Evolutionary conservation across 2,113 vertebrate species (phyloP), one percentile per base, ranked within the genome.

Genomic region (Cryptotis parvus): DNA sequence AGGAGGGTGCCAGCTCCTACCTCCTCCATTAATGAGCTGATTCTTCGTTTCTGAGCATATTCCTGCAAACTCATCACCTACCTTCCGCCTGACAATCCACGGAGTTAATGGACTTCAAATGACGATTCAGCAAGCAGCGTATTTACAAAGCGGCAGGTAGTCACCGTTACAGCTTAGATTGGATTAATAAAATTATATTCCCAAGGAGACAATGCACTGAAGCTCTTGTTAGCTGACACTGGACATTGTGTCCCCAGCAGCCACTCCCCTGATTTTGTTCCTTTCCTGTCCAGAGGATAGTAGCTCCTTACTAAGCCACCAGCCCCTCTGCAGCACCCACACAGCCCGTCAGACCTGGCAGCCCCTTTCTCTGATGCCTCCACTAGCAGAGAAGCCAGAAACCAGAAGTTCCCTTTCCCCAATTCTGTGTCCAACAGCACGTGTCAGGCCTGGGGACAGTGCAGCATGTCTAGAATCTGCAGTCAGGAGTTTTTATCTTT

Each of bases 121-220:
- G 75, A 52, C 76, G 95, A 65, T 65, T 96, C 93, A 92, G 87
- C 72, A 79, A 84, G 78, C 45, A 92, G 78, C 85, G 45, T 70
- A 84, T 52, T 61, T 94, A 88, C 35, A 96, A 94, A 91, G 66
- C 92, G 94, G 73, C 70, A 96, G 88, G 31, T 95, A 94, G 74
- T 3, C 3, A 58, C 73, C 65, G 49, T 95, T 94, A 95, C 6
- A 0, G 72, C 63, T 97, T 87, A 91, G 92, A 93, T 94, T 97
- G 94, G 18, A 90, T 91, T 95, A 96, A 97, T 95, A 83, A 89
- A 97, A 96, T 92, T 82, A 94, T 95, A 95, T 90, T 96, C 65
- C 27, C 88, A 96, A 91, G 93, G 96, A 94, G 96, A 94, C 55
- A 96, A 93, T 96, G 77, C 15, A 86, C 35, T 6, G 37, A 83